These are phyloP conservation scores for roundworm (Caenorhabditis elegans) DNA, from an alignment of 1,140 invertebrate species.

Conservation along the genomic window WBcel235 BX284603.4:9502001-9502500, in stretches of 20 bases:
- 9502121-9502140: too few relatives aligned
- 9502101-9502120: too few relatives aligned
- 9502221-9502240: background rate
- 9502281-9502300: background rate
- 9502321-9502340: background rate
- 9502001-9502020: too few relatives aligned
- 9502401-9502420: too few relatives aligned
- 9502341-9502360: background rate
- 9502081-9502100: too few relatives aligned
- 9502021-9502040: too few relatives aligned
- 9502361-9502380: background rate
- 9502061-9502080: too few relatives aligned
- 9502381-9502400: too few relatives aligned
- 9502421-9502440: background rate
- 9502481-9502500: background rate
- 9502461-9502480: slow-evolving; percentile 11
- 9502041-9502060: too few relatives aligned
- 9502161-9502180: background rate
- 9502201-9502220: background rate
- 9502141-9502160: background rate
- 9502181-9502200: background rate
- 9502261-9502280: slow-evolving; percentile 32
- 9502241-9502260: background rate
- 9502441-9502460: background rate
- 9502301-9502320: background rate